phyloP scores from a whole-genome alignment of 2,797 vertebrate species.

The Ispidina picta region DNA sequence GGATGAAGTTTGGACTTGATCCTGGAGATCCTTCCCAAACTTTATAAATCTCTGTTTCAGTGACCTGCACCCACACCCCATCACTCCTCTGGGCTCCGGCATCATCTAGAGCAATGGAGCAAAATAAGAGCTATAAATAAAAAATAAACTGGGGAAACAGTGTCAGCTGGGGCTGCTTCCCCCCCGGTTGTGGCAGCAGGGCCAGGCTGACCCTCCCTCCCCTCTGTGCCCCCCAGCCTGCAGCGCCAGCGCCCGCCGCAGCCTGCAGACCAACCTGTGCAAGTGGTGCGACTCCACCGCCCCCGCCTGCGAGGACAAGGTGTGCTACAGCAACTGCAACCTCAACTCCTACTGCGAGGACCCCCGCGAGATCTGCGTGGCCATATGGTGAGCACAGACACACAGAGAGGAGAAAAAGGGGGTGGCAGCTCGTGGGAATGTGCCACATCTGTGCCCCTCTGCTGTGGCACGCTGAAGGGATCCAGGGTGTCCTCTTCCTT shows the following conservation, averaged over 20 bases:
- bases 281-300: constrained; percentile 87
- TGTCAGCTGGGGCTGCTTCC: too few relatives aligned
- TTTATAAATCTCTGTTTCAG: too few relatives aligned
- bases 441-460: fast-evolving
- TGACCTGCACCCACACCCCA: too few relatives aligned
- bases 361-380: constrained; percentile 87
- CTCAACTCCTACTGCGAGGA: constrained; percentile 85
- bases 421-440: fast-evolving
- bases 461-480: not conserved
- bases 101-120: not conserved
- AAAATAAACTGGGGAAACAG: too few relatives aligned
- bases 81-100: not conserved
- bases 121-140: not conserved
- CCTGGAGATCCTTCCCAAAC: too few relatives aligned
- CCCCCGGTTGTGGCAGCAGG: too few relatives aligned
- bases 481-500: not conserved
- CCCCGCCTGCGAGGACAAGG: constrained; percentile 80
- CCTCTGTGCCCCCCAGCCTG: constrained; percentile 67
- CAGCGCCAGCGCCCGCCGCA: constrained; percentile 69
- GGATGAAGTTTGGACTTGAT: too few relatives aligned
- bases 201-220: not conserved
- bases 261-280: constrained; percentile 85
- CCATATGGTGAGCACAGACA: constrained; percentile 81
- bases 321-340: constrained; percentile 88
- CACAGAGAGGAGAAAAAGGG: too few relatives aligned